Evolutionary conservation across 2,113 vertebrate species (phyloP), one percentile per base, ranked within the genome.

Genomic region (Falcunculus frontatus): DNA sequence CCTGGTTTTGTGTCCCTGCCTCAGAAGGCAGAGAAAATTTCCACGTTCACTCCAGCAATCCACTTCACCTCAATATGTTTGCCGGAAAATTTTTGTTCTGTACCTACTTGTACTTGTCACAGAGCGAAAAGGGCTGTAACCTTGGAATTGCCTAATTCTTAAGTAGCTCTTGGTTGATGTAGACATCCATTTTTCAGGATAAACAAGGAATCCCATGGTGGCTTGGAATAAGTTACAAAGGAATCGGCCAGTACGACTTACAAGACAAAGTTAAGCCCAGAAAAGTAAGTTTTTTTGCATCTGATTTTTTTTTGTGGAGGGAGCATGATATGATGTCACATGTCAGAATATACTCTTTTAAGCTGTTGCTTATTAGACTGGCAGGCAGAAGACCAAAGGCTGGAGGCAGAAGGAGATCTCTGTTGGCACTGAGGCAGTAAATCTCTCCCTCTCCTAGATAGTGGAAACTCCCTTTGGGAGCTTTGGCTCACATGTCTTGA

Each of bases 121-220:
- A 20, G 76, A 56, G 83, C 49, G 39, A 62, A 91, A 44, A 26
- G 68, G 63, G 60, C 76, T 92, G 70, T 83, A 44, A 74, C 42
- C 70, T 97, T 65, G 59, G 69, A 41, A 63, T 88, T 85, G 64
- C 62, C 70, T 90, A 55, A 89, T 65, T 91, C 52, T 64, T 57
- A 42, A 77, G 50, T 33, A 47, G 88, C 91, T 75, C 32, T 88
- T 29, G 13, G 44, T 64, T 97, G 82, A 96, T 11, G 6, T 87
- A 23, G 74, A 67, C 16, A 6, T 96, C 88, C 77, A 19, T 96
- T 94, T 96, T 97, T 77, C 97, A 99, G 99, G 99, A 99, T 97
- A 99, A 99, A 97, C 99, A 99, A 97, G 99, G 99, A 91, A 98
- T 99, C 90, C 99, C 99, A 0, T 99, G 99, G 99, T 99, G 99